Evolutionary conservation across 2,888 invertebrate genomes (phyloP), one percentile per base, ranked within the genome.

Genomic region (Eristalis pertinax): DNA sequence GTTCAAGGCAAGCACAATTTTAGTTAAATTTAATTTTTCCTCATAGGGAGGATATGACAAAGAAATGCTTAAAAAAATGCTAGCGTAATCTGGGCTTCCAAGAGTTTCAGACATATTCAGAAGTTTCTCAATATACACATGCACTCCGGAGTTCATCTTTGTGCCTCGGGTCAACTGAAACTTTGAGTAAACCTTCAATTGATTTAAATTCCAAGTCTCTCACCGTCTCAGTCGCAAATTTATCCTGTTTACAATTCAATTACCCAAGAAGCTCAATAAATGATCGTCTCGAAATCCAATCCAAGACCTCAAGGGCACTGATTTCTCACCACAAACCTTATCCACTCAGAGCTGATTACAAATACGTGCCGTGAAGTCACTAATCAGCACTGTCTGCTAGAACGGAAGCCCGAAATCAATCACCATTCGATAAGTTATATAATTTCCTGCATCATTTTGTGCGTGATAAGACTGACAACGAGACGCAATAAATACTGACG

Each of bases 401-500:
- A n/a, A 4, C 3, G 7, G n/a, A n/a, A n/a, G n/a, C 50, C 50
- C 19, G 4, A 22, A 32, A 65, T 65, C 64, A 35, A 65, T 65
- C 38, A 22, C 22, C 22, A 29, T 64, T 35, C 29, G 32, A 35
- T 22, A 22, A 65, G 32, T 38, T 63, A n/a, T 32, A 63, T 10
- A 32, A 32, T 32, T 32, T 29, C 29, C 26, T 19, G 10, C 38
- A 2, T 8, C 50, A 19, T 50, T 19, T 19, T 19, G 50, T 35
- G 19, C 64, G 64, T 65, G 64, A 65, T 22, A 13, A 15, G 64
- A 32, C 64, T 65, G 35, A 38, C 10, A 65, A 65, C 19, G 35
- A 65, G 35, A 4, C 32, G 13, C 64, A 32, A 64, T 22, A 64
- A 64, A 64, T 32, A 38, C 19, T 10, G 22, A 22, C 22, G 32